Evolutionary conservation across 2,113 vertebrate species (phyloP).

Genomic region (Rattus norvegicus): DNA sequence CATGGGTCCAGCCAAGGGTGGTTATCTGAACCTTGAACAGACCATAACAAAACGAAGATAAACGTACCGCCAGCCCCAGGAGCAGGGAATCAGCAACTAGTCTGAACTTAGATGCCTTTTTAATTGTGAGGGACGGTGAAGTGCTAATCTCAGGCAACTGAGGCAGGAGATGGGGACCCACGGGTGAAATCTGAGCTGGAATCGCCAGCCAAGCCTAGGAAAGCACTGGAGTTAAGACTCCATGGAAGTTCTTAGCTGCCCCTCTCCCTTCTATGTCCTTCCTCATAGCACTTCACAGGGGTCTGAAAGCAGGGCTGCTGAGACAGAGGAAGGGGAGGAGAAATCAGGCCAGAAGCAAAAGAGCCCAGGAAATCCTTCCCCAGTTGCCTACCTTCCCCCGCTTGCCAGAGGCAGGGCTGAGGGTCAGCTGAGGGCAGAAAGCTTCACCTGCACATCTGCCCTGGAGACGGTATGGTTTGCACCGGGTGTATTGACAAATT

Average conservation of each 20-base stretch:
- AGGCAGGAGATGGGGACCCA: neutral
- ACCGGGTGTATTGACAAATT: neutral
- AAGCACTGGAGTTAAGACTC: neutral
- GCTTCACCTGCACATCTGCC: neutral
- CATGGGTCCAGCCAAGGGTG: neutral
- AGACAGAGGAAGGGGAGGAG: neutral
- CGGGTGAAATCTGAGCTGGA: neutral
- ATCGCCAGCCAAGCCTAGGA: neutral
- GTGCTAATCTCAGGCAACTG: neutral
- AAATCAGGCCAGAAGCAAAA: neutral
- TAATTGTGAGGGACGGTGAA: neutral
- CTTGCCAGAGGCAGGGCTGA: neutral
- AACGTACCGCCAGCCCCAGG: neutral
- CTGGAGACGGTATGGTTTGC: neutral
- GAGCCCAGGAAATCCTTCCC: too few species aligned
- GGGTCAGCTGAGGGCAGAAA: fast-evolving
- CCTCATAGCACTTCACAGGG: neutral
- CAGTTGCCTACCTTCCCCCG: neutral
- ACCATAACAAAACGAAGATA: neutral
- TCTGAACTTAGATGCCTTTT: neutral
- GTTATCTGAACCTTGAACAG: neutral
- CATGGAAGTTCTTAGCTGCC: neutral
- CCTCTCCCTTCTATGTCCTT: neutral
- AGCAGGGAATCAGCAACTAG: neutral
- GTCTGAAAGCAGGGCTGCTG: neutral